A percentile compares a stretch with the other conserved stretches of the same genome.
These are phyloP conservation scores for Microctenopoma lineatum DNA, from an alignment of 2,797 vertebrate species.

Conservation along the genomic window DNA sequence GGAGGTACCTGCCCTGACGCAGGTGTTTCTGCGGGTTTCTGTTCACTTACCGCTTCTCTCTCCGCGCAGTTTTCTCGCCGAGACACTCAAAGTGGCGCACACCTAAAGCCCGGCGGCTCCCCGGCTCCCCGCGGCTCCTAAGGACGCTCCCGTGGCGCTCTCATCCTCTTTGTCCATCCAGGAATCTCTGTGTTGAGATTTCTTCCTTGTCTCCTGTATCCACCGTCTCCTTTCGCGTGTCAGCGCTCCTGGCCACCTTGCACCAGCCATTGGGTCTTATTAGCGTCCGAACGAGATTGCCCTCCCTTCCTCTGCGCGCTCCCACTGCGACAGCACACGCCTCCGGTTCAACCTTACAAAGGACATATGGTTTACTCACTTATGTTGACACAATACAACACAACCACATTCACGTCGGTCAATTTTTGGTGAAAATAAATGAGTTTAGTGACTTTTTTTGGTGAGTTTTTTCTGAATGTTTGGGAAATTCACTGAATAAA, in stretches of 20 bases:
- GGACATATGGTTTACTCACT: constrained; percentile 64
- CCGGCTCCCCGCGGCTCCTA: constrained; percentile 26
- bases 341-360: constrained; percentile 78
- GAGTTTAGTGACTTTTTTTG: neutral
- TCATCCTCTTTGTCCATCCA: constrained; percentile 64
- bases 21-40: constrained; percentile 63
- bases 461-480: too few species aligned
- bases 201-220: constrained; percentile 51
- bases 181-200: constrained; percentile 20
- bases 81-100: constrained; percentile 48
- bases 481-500: too few species aligned
- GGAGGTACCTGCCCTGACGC: constrained; percentile 45
- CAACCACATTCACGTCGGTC: neutral
- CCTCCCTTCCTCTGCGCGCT: constrained; percentile 86
- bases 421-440: neutral
- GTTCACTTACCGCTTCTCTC: constrained; percentile 65
- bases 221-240: constrained; percentile 65
- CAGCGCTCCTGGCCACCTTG: constrained; percentile 79
- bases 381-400: constrained; percentile 56
- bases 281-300: constrained; percentile 81
- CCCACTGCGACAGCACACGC: constrained; percentile 82
- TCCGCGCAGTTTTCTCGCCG: constrained; percentile 32
- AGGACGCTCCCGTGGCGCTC: constrained; percentile 46
- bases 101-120: constrained; percentile 27
- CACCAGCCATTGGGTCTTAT: constrained; percentile 85